Percentiles rank a stretch among this genome's conserved stretches.
phyloP scores from a whole-genome alignment of 2,113 vertebrate species.

The Smithornis capensis region DNA sequence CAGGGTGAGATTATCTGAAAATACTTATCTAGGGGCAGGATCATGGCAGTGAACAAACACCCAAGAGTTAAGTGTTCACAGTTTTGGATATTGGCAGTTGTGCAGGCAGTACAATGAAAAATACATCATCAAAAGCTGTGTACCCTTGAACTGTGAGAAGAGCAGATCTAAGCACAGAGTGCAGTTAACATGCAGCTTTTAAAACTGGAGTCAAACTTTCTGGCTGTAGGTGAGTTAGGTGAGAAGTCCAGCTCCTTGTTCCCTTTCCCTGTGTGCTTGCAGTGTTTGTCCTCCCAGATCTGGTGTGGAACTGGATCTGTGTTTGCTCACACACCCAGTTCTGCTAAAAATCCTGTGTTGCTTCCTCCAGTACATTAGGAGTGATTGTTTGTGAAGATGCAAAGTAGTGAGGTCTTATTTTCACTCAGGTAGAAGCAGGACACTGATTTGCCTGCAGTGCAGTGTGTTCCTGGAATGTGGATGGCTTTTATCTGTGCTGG shows the following conservation, averaged over 20 bases:
- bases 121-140: rapidly evolving
- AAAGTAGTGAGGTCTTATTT: background rate
- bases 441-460: background rate
- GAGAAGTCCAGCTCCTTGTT: background rate
- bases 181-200: background rate
- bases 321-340: background rate
- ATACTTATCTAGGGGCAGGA: background rate
- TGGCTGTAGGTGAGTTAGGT: background rate
- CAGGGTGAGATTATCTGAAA: background rate
- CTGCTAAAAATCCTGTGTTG: background rate
- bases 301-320: background rate
- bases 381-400: background rate
- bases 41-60: background rate
- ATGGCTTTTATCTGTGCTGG: background rate
- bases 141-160: background rate
- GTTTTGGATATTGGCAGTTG: background rate
- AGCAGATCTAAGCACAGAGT: background rate
- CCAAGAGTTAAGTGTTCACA: background rate
- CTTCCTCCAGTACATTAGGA: background rate
- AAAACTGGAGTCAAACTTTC: background rate
- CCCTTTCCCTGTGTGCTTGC: background rate
- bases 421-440: background rate
- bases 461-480: background rate
- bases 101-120: background rate
- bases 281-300: background rate